Conservation (phyloP, 1,140 invertebrate genomes). For the Diprion similis region DNA sequence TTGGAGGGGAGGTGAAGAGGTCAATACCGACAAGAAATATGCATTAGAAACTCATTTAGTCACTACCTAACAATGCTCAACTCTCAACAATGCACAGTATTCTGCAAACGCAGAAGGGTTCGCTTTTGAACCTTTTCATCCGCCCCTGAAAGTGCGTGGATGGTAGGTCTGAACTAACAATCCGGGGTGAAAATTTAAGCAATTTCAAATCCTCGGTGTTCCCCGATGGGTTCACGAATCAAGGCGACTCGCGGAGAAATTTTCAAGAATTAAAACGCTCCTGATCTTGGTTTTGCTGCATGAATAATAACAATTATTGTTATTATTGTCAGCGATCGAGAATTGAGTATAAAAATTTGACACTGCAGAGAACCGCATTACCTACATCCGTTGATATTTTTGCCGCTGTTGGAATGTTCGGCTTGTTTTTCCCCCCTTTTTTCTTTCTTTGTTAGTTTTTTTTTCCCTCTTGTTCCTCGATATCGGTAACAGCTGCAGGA, state of each 20-base stretch:
- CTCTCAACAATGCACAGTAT: constrained; percentile 5
- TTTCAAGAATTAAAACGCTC: too few species aligned
- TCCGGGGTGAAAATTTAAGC: constrained; percentile 15
- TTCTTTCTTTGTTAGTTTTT: not conserved
- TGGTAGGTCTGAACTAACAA: constrained; percentile 11
- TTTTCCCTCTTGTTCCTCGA: not conserved
- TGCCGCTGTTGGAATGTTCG: too few species aligned
- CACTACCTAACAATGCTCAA: constrained; percentile 1
- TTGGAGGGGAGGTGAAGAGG: not conserved
- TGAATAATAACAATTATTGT: too few species aligned
- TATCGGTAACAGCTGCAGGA: too few species aligned
- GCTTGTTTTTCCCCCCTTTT: too few species aligned
- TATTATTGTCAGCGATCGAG: too few species aligned
- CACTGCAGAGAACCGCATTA: too few species aligned
- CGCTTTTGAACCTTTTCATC: not conserved
- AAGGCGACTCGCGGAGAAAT: not conserved
- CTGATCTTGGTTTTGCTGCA: too few species aligned
- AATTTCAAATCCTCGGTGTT: not conserved
- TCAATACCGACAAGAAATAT: constrained; percentile 3
- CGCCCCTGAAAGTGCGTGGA: not conserved
- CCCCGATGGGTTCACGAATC: not conserved
- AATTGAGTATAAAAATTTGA: too few species aligned
- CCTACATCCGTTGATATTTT: too few species aligned
- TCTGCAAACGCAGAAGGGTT: not conserved
- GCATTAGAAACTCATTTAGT: constrained; percentile 19